Conservation (phyloP, 2,113 vertebrate species). For the Gobius niger region DNA sequence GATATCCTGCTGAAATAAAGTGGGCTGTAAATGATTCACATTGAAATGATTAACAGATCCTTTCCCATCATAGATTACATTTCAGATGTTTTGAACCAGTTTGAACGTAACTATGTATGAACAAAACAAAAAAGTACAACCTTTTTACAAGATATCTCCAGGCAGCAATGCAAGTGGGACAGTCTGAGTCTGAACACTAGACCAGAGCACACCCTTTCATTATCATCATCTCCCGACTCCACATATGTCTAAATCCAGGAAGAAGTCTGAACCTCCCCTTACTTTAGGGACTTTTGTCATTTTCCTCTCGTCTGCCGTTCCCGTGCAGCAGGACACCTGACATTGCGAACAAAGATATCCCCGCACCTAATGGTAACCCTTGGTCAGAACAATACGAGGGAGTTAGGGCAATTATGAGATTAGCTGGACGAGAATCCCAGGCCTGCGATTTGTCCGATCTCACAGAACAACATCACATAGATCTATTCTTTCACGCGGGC, state of each 20-base stretch:
- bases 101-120: not conserved
- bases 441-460: constrained; percentile 78
- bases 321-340: constrained; percentile 75
- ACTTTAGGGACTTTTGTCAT: constrained; percentile 59
- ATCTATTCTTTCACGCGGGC: constrained; percentile 79
- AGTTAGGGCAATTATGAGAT: constrained; percentile 88
- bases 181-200: not conserved
- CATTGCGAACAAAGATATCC: constrained; percentile 77
- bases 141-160: too few relatives aligned
- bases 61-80: not conserved
- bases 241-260: constrained; percentile 72
- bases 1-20: not conserved
- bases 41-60: not conserved
- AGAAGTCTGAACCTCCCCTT: constrained; percentile 17
- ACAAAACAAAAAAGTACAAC: not conserved
- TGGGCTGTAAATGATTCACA: not conserved
- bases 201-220: not conserved
- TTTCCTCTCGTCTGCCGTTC: constrained; percentile 31
- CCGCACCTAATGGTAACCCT: constrained; percentile 82
- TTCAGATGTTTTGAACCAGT: not conserved
- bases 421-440: constrained; percentile 79
- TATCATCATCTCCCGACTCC: not conserved
- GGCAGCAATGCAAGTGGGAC: too few relatives aligned
- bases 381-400: constrained; percentile 83
- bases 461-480: constrained; percentile 80